Conservation (phyloP, 2,113 vertebrate genomes). For the Grus americana region DNA sequence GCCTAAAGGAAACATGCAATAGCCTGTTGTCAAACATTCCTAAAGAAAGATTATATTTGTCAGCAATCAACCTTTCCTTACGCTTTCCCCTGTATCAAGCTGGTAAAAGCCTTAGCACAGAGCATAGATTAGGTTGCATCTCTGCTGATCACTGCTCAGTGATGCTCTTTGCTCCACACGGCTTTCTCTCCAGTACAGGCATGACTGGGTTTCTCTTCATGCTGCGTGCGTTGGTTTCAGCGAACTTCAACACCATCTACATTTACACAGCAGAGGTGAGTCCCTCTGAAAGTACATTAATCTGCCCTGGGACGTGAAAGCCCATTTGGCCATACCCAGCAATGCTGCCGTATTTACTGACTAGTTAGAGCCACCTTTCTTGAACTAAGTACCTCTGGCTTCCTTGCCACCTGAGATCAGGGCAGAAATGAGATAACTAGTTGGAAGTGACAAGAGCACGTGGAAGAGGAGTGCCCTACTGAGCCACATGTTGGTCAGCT, state of each 20-base stretch:
- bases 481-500: not conserved
- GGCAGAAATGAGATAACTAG: not conserved
- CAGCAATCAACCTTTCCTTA: not conserved
- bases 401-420: not conserved
- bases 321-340: not conserved
- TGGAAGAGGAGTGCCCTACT: not conserved
- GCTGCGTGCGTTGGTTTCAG: conserved; percentile 88
- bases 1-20: not conserved
- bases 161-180: not conserved
- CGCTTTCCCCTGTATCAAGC: not conserved
- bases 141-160: not conserved
- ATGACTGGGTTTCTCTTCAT: conserved; percentile 87
- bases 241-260: conserved; percentile 95
- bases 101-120: not conserved
- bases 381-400: not conserved
- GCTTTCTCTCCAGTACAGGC: conserved; percentile 73
- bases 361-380: not conserved
- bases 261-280: conserved; percentile 96
- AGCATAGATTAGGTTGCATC: not conserved
- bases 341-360: not conserved
- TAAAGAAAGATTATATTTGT: not conserved
- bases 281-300: not conserved
- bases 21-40: not conserved
- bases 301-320: not conserved
- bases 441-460: not conserved